A percentile compares a stretch with the other conserved stretches of the same genome.
phyloP scores from a whole-genome alignment of 2,113 vertebrate genomes.

The Percopsis transmontana region DNA sequence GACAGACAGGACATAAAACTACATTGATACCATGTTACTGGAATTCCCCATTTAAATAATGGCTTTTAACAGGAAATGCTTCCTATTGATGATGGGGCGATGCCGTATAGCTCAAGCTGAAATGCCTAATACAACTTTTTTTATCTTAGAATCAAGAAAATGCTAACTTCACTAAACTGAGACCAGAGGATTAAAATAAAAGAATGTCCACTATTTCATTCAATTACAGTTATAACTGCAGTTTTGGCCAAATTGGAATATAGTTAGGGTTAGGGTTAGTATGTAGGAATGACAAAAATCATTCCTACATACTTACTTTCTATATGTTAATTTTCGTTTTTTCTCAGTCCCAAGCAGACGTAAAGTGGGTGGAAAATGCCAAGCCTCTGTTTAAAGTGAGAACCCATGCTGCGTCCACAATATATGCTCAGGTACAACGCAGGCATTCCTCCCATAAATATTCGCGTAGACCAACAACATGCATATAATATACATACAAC shows the following conservation, averaged over 20 bases:
- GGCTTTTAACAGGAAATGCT: background rate
- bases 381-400: slow-evolving; percentile 91
- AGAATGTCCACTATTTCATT: background rate
- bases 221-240: background rate
- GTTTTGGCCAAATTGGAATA: background rate
- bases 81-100: background rate
- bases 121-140: background rate
- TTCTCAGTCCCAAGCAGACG: slow-evolving; percentile 80
- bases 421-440: slow-evolving; percentile 88
- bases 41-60: background rate
- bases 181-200: background rate
- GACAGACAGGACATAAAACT: background rate
- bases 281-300: no score
- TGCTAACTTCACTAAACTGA: background rate
- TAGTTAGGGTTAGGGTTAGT: no score
- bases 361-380: slow-evolving; percentile 95
- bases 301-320: background rate
- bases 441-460: background rate
- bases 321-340: background rate
- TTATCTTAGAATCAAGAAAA: background rate
- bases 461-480: background rate
- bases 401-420: slow-evolving; percentile 88
- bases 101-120: background rate
- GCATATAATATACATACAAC: background rate
- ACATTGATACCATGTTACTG: background rate